These are phyloP conservation scores for Drosophila insularis DNA, from an alignment of 1,140 invertebrate genomes.

Conservation along the genomic window DNA sequence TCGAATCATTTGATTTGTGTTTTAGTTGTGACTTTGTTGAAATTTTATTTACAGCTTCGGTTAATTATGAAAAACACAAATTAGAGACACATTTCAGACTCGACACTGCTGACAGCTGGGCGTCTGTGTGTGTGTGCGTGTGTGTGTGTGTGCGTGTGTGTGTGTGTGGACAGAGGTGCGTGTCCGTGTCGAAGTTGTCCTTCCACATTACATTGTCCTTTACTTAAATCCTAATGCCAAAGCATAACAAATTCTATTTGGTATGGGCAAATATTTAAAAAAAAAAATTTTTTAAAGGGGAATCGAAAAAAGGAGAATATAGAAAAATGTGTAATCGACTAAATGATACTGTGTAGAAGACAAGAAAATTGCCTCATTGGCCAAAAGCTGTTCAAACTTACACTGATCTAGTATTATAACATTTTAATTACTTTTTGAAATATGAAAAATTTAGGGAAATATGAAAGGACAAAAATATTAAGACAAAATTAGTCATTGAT, in stretches of 20 bases:
- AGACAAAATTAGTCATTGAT: no score
- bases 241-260: constrained; percentile 29
- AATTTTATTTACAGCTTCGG: constrained; percentile 15
- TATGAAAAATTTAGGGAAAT: no score
- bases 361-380: not conserved
- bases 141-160: not conserved
- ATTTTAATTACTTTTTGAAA: no score
- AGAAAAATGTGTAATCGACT: not conserved
- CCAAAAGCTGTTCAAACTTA: no score
- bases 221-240: constrained; percentile 6
- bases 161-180: constrained; percentile 29
- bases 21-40: constrained; percentile 28
- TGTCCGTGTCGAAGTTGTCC: not conserved
- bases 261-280: not conserved
- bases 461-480: no score
- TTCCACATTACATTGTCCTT: not conserved
- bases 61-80: constrained; percentile 43
- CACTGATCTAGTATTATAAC: no score
- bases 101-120: constrained; percentile 7
- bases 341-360: not conserved
- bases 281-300: not conserved
- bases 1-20: constrained; percentile 41
- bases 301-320: not conserved
- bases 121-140: not conserved
- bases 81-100: constrained; percentile 52